Evolutionary conservation across 2,888 invertebrate genomes (phyloP).

Genomic region (Phyto melanocephala): DNA sequence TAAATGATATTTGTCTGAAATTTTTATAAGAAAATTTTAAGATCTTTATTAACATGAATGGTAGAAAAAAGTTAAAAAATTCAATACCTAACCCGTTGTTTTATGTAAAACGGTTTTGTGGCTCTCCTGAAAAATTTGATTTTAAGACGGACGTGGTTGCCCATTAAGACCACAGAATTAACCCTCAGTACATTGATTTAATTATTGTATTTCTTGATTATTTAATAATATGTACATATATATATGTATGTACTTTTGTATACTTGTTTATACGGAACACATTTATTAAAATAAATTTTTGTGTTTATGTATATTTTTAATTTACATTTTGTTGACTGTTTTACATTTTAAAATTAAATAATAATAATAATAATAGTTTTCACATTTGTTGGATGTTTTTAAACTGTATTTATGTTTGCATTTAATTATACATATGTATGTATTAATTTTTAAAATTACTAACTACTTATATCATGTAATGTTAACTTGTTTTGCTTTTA

Average conservation of each 20-base stretch:
- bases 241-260: no score
- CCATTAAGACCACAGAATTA: no score
- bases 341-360: conserved; percentile 33
- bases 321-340: conserved; percentile 33
- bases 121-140: no score
- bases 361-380: conserved; percentile 38
- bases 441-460: conserved; percentile 74
- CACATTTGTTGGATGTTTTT: conserved; percentile 51
- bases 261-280: conserved; percentile 64
- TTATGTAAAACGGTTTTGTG: no score
- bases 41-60: no score
- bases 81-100: no score
- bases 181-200: conserved; percentile 54
- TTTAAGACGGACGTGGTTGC: no score
- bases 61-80: no score
- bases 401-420: conserved; percentile 53
- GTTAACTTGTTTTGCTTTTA: conserved; percentile 78
- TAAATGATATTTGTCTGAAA: no score
- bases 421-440: no score
- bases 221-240: conserved; percentile 48
- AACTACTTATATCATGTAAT: conserved; percentile 78
- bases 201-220: conserved; percentile 43
- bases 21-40: no score
- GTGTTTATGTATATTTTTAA: neutral
- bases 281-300: conserved; percentile 57